Percentiles rank a stretch among this genome's conserved stretches.
Evolutionary conservation across 2,113 vertebrate species (phyloP).

Genomic region (Cyanocitta stelleri): DNA sequence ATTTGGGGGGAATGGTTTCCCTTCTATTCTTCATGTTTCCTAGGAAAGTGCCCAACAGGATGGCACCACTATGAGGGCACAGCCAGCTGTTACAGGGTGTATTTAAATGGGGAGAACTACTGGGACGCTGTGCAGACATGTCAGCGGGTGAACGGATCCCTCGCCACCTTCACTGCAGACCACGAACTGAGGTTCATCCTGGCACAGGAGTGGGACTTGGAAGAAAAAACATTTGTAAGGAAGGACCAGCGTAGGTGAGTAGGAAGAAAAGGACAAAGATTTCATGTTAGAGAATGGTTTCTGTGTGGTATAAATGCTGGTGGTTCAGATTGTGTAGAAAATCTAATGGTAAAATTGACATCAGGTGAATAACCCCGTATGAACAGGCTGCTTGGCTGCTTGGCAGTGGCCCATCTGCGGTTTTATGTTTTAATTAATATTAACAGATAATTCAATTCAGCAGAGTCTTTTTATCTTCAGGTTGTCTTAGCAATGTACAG

Average conservation of each 20-base stretch:
- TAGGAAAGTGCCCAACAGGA: constrained; percentile 95
- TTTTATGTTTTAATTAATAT: background rate
- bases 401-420: background rate
- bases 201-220: constrained; percentile 92
- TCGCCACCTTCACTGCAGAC: constrained; percentile 93
- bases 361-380: background rate
- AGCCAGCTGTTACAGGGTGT: constrained; percentile 95
- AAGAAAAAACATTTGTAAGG: constrained; percentile 84
- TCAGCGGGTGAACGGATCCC: constrained; percentile 89
- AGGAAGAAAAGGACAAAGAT: background rate
- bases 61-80: constrained; percentile 99
- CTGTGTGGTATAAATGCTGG: background rate
- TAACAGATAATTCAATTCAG: background rate
- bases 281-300: fast-evolving
- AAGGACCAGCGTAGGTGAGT: constrained; percentile 91
- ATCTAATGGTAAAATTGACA: background rate
- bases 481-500: background rate
- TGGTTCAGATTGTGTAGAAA: background rate
- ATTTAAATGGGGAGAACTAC: constrained; percentile 91
- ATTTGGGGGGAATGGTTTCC: constrained; percentile 68
- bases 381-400: background rate
- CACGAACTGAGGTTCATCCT: constrained; percentile 95
- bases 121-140: constrained; percentile 96
- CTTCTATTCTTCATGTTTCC: constrained; percentile 76
- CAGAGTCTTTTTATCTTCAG: background rate